Conservation (phyloP, 2,113 vertebrate genomes). For the Meles meles region DNA sequence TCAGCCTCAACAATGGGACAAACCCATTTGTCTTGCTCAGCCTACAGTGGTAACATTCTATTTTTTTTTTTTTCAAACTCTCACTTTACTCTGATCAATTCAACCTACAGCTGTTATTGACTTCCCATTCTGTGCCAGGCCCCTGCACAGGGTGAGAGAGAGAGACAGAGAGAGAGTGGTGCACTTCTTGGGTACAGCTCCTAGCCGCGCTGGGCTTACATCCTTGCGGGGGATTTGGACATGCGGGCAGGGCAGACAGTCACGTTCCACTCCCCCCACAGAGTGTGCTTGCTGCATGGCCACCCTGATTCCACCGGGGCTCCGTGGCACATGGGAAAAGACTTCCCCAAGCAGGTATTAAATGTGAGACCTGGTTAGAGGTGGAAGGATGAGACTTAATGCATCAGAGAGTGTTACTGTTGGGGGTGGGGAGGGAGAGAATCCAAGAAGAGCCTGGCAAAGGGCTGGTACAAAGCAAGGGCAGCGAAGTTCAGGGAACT, state of each 20-base stretch:
- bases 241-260: neutral
- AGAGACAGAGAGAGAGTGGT: neutral
- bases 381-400: neutral
- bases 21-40: slow-evolving; percentile 5
- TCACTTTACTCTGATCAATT: neutral
- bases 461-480: neutral
- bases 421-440: neutral
- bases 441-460: neutral
- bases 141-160: neutral
- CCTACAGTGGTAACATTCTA: neutral
- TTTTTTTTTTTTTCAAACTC: neutral
- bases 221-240: neutral
- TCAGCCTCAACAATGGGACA: neutral
- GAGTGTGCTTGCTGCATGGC: too few species aligned
- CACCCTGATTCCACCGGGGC: neutral
- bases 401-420: neutral
- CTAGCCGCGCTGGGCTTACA: neutral
- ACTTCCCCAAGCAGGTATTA: neutral
- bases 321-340: rapidly evolving
- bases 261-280: rapidly evolving
- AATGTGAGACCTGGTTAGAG: neutral
- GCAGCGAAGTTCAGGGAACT: neutral
- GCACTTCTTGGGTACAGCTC: neutral
- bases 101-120: neutral
- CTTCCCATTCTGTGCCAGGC: neutral